A percentile compares a stretch with the other conserved stretches of the same genome.
phyloP scores from a whole-genome alignment of 1,140 invertebrate genomes.

The Papilio polyxenes region DNA sequence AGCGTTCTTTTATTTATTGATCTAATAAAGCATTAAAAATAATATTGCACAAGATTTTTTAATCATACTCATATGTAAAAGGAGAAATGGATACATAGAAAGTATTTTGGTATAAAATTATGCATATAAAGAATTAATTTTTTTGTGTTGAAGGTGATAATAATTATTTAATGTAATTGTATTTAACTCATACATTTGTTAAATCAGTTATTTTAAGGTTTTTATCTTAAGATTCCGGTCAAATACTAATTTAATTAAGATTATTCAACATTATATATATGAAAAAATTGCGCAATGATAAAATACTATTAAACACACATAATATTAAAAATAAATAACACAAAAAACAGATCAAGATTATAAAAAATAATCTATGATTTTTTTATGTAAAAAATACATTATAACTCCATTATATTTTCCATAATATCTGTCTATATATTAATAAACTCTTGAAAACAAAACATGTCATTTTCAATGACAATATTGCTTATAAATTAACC shows the following conservation, averaged over 20 bases:
- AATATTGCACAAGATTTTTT: slow-evolving; percentile 36
- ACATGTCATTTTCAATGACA: slow-evolving; percentile 36
- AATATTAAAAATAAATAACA: too few species aligned
- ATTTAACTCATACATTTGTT: too few species aligned
- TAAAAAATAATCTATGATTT: neutral
- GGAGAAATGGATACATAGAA: neutral
- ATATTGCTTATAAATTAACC: neutral
- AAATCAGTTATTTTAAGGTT: too few species aligned
- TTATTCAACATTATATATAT: neutral
- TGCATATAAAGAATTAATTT: neutral
- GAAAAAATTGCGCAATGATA: neutral
- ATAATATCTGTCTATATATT: slow-evolving; percentile 4
- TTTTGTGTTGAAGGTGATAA: too few species aligned
- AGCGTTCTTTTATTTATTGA: slow-evolving; percentile 48
- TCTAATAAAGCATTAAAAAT: slow-evolving; percentile 54
- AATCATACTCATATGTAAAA: neutral
- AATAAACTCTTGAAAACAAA: slow-evolving; percentile 41
- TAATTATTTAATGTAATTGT: too few species aligned
- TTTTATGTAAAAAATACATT: neutral
- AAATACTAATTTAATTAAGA: too few species aligned
- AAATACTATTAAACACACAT: too few species aligned
- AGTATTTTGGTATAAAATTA: neutral
- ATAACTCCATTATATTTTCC: neutral
- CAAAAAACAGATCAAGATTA: too few species aligned
- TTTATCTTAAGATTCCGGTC: too few species aligned